Conservation (phyloP, 2,797 vertebrate species). For the Paedocypris micromegethes region DNA sequence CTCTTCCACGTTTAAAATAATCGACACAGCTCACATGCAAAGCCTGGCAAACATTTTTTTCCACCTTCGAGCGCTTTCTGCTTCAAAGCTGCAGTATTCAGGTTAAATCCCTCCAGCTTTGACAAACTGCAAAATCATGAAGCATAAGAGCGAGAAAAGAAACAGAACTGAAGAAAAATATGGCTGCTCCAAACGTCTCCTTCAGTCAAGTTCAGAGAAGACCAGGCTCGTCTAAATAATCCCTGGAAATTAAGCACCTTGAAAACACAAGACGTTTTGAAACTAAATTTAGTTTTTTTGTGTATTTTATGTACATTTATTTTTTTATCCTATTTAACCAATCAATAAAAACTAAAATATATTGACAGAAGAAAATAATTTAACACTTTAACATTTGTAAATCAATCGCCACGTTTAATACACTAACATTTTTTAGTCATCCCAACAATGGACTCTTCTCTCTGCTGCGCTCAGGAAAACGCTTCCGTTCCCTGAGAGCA, state of each 20-base stretch:
- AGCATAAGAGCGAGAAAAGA: background rate
- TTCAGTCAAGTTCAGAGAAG: conserved; percentile 10
- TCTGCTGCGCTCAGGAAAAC: no score
- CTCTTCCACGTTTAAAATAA: conserved; percentile 1
- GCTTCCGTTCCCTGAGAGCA: no score
- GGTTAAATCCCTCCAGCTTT: conserved; percentile 26
- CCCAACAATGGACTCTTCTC: no score
- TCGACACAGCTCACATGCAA: conserved; percentile 17
- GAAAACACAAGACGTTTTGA: background rate
- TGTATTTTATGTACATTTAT: no score
- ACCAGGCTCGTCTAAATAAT: conserved; percentile 22
- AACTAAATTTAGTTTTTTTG: background rate
- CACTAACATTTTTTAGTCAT: no score
- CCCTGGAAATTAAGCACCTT: background rate
- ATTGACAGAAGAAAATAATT: no score
- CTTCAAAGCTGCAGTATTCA: conserved; percentile 28
- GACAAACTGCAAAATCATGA: conserved; percentile 13
- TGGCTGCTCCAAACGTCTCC: conserved; percentile 1
- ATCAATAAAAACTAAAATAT: no score
- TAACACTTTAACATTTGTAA: no score
- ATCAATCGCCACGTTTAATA: no score
- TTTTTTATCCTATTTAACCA: no score
- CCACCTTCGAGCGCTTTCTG: background rate
- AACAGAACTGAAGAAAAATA: conserved; percentile 6
- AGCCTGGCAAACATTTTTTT: conserved; percentile 11